These are phyloP conservation scores for Triplophysa tibetana DNA, from an alignment of 2,113 vertebrate species.

Conservation along the genomic window DNA sequence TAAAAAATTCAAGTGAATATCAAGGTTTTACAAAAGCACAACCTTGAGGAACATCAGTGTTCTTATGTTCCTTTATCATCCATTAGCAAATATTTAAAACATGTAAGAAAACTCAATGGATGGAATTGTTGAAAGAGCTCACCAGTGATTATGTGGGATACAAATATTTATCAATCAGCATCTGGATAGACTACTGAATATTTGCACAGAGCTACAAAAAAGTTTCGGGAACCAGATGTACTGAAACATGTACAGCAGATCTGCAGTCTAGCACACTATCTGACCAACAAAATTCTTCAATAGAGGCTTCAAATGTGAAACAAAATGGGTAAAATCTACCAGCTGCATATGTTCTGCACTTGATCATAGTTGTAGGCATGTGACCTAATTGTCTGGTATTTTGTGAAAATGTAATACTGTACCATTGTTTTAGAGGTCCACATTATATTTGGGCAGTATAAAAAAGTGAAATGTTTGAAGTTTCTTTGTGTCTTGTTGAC, in stretches of 20 bases:
- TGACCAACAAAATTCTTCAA: constrained; percentile 7
- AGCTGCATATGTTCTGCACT: constrained; percentile 72
- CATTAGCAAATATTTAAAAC: neutral
- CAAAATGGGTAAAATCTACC: constrained; percentile 56
- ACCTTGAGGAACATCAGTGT: constrained; percentile 24
- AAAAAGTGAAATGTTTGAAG: constrained; percentile 64
- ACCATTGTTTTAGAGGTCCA: constrained; percentile 74
- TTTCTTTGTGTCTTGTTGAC: constrained; percentile 78
- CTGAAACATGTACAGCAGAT: constrained; percentile 21
- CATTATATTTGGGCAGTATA: constrained; percentile 75
- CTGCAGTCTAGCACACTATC: constrained; percentile 15
- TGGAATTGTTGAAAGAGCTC: constrained; percentile 22
- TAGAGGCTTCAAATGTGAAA: constrained; percentile 25
- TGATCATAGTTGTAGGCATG: constrained; percentile 75
- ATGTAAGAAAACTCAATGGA: constrained; percentile 17
- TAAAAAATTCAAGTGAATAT: constrained; percentile 20
- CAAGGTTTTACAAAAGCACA: constrained; percentile 18
- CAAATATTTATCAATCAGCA: constrained; percentile 16
- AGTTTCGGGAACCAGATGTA: neutral
- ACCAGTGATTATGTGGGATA: constrained; percentile 18
- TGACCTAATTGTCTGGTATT: constrained; percentile 76
- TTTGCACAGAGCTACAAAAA: constrained; percentile 24
- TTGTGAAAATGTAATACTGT: constrained; percentile 77
- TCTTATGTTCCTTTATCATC: constrained; percentile 1
- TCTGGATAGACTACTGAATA: constrained; percentile 33